These are phyloP conservation scores for Alosa sapidissima DNA, from an alignment of 2,797 vertebrate species.

Conservation along the genomic window DNA sequence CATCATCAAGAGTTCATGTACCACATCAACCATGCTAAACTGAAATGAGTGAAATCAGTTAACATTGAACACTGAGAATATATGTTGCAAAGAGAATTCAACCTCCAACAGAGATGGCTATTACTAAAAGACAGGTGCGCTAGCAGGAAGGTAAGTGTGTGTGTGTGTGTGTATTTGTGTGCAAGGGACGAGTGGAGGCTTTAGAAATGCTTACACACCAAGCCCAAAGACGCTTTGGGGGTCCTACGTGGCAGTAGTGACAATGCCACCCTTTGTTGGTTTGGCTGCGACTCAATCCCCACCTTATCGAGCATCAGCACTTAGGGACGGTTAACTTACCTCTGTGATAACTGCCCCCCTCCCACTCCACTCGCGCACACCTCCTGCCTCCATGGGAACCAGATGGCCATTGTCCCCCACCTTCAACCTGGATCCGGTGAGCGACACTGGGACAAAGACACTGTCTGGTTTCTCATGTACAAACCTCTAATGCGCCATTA, in stretches of 20 bases:
- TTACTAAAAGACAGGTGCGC: conserved; percentile 27
- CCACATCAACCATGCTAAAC: background rate
- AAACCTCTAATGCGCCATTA: conserved; percentile 60
- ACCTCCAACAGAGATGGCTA: background rate
- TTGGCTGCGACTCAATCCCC: conserved; percentile 43
- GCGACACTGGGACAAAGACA: conserved; percentile 58
- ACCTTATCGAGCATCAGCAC: conserved; percentile 70
- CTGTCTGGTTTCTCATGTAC: conserved; percentile 64
- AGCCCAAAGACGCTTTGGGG: conserved; percentile 54
- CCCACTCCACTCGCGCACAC: background rate
- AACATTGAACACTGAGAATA: background rate
- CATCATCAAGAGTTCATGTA: background rate
- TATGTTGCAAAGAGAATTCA: background rate
- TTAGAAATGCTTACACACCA: conserved; percentile 30
- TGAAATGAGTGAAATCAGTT: background rate
- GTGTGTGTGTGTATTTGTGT: background rate
- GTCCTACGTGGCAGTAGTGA: conserved; percentile 49
- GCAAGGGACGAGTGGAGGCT: background rate
- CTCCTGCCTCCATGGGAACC: conserved; percentile 65
- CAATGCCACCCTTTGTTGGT: conserved; percentile 68
- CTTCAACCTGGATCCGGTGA: conserved; percentile 59
- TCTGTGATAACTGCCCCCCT: conserved; percentile 41
- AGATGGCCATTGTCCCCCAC: conserved; percentile 60
- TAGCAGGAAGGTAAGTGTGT: conserved; percentile 42
- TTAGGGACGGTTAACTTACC: conserved; percentile 64